These are phyloP conservation scores for Ophioninae sp. DNA, from an alignment of 2,888 invertebrate species.

Conservation along the genomic window DNA sequence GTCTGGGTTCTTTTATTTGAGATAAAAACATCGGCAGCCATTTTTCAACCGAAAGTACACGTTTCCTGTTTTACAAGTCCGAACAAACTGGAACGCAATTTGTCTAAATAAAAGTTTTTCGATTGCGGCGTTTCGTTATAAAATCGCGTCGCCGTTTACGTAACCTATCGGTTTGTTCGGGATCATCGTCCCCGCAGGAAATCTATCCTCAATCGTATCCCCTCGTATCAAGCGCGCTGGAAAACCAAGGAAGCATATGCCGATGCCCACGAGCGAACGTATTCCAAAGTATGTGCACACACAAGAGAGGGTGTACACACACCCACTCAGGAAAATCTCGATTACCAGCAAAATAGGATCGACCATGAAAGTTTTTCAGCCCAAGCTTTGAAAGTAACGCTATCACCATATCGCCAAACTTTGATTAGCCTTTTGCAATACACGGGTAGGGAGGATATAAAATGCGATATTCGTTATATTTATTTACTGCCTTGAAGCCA, in stretches of 20 bases:
- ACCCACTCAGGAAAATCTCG: slow-evolving; percentile 7
- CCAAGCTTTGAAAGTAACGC: background rate
- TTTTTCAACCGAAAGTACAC: background rate
- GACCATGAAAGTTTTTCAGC: slow-evolving; percentile 15
- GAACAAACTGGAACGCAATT: slow-evolving; percentile 16
- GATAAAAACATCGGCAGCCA: background rate
- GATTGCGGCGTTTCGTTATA: slow-evolving; percentile 8
- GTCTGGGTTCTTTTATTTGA: background rate
- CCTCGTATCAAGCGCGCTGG: background rate
- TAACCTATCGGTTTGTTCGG: slow-evolving; percentile 7
- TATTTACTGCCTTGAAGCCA: background rate
- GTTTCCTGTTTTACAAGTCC: background rate
- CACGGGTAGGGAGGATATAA: background rate
- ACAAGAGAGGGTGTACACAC: background rate
- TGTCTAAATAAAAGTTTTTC: slow-evolving; percentile 25
- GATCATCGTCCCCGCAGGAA: background rate
- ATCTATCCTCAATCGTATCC: background rate
- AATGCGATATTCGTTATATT: background rate
- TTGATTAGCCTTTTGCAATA: slow-evolving; percentile 4
- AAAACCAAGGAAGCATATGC: slow-evolving; percentile 4
- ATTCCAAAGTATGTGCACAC: slow-evolving; percentile 8
- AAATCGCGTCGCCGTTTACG: slow-evolving; percentile 16
- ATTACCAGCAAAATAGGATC: slow-evolving; percentile 17
- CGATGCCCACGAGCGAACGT: background rate
- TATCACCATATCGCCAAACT: slow-evolving; percentile 24